A percentile compares a stretch with the other conserved stretches of the same genome.
Conservation (phyloP, 2,888 invertebrate genomes). For the Dione vanillae region DNA sequence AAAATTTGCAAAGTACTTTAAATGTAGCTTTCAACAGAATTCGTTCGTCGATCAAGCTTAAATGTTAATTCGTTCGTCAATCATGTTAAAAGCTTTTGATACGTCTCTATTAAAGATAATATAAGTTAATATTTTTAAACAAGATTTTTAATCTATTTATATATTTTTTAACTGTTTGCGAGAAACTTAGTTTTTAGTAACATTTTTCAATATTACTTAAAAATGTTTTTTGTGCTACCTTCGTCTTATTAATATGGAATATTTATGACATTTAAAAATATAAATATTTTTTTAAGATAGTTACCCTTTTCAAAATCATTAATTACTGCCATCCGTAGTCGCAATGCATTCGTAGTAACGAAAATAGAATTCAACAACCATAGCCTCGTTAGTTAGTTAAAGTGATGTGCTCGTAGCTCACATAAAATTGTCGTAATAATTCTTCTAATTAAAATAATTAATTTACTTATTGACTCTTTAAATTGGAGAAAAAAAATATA, state of each 20-base stretch:
- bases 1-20: not conserved
- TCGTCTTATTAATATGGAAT: too few species aligned
- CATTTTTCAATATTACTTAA: too few species aligned
- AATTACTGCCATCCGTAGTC: not conserved
- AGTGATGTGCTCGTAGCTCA: slow-evolving; percentile 1
- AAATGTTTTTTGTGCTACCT: too few species aligned
- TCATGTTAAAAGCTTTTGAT: slow-evolving; percentile 9
- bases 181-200: not conserved
- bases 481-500: too few species aligned
- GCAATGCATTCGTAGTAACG: not conserved
- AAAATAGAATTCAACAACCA: slow-evolving; percentile 11
- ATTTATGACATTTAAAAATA: too few species aligned
- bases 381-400: slow-evolving; percentile 21
- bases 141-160: not conserved
- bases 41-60: not conserved
- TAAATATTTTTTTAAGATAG: too few species aligned
- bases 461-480: too few species aligned
- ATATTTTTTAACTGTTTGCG: not conserved
- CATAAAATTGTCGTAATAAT: slow-evolving; percentile 2
- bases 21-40: not conserved
- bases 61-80: not conserved
- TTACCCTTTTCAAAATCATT: not conserved
- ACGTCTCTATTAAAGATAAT: not conserved
- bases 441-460: slow-evolving; percentile 15
- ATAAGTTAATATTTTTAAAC: not conserved